Evolutionary conservation across 2,888 invertebrate genomes (phyloP), one percentile per base, ranked within the genome.

Genomic region (Drosophila mercatorum): DNA sequence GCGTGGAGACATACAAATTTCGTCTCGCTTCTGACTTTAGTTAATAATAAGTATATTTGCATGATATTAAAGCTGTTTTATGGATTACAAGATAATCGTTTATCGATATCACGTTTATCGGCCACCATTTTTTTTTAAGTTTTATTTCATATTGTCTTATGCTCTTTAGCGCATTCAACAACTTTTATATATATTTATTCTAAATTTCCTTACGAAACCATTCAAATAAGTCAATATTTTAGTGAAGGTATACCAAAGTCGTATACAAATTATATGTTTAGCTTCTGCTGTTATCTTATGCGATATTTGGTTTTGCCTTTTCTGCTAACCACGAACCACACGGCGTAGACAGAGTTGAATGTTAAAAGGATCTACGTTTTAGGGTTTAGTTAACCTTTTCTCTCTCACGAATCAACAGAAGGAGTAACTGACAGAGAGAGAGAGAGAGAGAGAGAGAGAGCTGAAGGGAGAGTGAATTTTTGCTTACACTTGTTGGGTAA

Each of bases 401-500:
- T 22, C 10, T 22, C 10, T 2, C 46, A 62, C 41, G 62, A 17
- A 11, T 41, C 41, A 28, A 5, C 17, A 7, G 14, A 2, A n/a
- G 3, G 17, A 51, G 5, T 3, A n/a, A 17, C 44, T 34, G 11
- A 12, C 51, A 26, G 26, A 11, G 17, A n/a, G 34, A 7, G 17
- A 11, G 17, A 8, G 14, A 17, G 10, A 34, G 51, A 17, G 17
- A 5, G 22, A 44, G 3, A 28, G 6, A 12, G 43, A 38, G 8
- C 12, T 5, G 34, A 56, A 49, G 36, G 22, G 67, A 62, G 78
- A 77, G 78, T 78, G 73, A 88, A 88, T 53, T 82, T 88, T 88
- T 85, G 84, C 83, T 76, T 79, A 73, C 88, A 85, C 88, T 89
- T 76, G 88, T 76, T 74, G 88, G 70, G 72, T 88, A 84, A 84